These are phyloP conservation scores for Drosophila prostipennis DNA, from an alignment of 2,888 invertebrate species.

Conservation along the genomic window DNA sequence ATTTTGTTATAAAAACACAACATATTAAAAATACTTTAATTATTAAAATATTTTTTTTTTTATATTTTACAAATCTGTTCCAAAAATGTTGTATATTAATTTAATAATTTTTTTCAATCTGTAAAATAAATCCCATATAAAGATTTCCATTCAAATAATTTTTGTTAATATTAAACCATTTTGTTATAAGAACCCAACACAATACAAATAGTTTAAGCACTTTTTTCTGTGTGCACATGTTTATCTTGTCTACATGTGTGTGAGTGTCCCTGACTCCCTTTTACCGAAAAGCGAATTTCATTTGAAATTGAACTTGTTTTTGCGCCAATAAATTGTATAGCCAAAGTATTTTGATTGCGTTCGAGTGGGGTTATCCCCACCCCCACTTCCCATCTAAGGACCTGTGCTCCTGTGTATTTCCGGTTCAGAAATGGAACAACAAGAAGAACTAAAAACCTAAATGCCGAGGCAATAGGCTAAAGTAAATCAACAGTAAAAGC, in stretches of 20 bases:
- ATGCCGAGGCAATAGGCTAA: conserved; percentile 76
- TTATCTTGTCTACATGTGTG: conserved; percentile 55
- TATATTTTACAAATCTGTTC: too few relatives aligned
- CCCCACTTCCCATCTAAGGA: conserved; percentile 27
- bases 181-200: too few relatives aligned
- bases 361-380: conserved; percentile 40
- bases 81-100: too few relatives aligned
- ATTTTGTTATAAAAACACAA: too few relatives aligned
- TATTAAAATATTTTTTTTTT: too few relatives aligned
- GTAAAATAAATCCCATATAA: too few relatives aligned
- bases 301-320: conserved; percentile 79
- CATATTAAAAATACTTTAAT: too few relatives aligned
- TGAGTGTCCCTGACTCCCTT: conserved; percentile 36
- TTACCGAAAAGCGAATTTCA: conserved; percentile 67
- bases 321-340: conserved; percentile 78
- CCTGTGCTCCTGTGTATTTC: conserved; percentile 69
- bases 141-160: too few relatives aligned
- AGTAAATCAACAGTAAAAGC: conserved; percentile 74
- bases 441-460: conserved; percentile 70
- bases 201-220: too few relatives aligned
- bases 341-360: conserved; percentile 78
- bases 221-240: conserved; percentile 36
- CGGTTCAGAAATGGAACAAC: conserved; percentile 67
- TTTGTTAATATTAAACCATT: too few relatives aligned
- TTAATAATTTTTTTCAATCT: too few relatives aligned